A percentile compares a stretch with the other conserved stretches of the same genome.
These are phyloP conservation scores for Gasterosteus aculeatus DNA, from an alignment of 2,113 vertebrate genomes.

Conservation along the genomic window DNA sequence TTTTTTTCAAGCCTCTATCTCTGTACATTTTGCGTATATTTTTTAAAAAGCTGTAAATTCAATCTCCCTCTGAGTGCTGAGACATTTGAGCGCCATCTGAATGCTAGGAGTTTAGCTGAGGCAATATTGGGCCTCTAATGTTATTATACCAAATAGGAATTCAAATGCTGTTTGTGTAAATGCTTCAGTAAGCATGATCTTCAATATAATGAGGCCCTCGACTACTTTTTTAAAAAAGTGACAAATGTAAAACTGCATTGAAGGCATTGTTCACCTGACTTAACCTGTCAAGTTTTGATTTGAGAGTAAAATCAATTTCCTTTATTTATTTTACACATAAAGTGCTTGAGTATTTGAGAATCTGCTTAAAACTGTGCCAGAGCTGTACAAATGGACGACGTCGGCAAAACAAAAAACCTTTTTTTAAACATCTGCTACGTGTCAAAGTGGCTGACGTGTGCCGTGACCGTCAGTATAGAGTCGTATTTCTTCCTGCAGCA, in stretches of 20 bases:
- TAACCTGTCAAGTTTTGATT: background rate
- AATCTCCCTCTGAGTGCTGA: background rate
- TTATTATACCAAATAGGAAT: background rate
- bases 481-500: conserved; percentile 22
- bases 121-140: background rate
- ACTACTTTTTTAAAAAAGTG: background rate
- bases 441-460: conserved; percentile 59
- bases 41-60: background rate
- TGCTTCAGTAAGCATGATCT: background rate
- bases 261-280: background rate
- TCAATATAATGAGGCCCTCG: background rate
- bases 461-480: conserved; percentile 42
- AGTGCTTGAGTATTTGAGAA: background rate
- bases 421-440: conserved; percentile 60
- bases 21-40: background rate
- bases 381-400: conserved; percentile 39
- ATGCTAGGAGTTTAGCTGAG: background rate
- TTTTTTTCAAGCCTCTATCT: background rate
- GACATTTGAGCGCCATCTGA: background rate
- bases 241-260: background rate
- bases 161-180: background rate
- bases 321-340: conserved; percentile 8
- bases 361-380: conserved; percentile 2
- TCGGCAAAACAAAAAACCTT: conserved; percentile 48
- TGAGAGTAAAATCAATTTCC: background rate